Conservation (phyloP, 2,888 invertebrate species). For the Drosophila vallismaia region DNA sequence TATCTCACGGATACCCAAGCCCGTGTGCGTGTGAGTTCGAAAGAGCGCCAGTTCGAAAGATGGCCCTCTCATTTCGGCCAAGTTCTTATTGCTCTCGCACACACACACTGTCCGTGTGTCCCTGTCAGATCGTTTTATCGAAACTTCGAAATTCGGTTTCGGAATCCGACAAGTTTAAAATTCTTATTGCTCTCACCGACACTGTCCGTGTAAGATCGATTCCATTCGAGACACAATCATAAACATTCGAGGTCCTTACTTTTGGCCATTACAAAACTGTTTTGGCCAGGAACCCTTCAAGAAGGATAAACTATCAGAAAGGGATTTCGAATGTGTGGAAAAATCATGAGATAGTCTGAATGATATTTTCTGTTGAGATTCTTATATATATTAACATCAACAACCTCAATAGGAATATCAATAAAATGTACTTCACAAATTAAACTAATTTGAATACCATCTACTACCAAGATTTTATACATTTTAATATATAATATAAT, state of each 20-base stretch:
- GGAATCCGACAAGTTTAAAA: constrained; percentile 36
- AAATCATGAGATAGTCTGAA: no score
- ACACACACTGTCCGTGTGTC: constrained; percentile 7
- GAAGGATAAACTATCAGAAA: neutral
- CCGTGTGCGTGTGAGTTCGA: constrained; percentile 54
- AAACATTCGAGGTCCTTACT: constrained; percentile 52
- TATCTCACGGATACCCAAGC: constrained; percentile 32
- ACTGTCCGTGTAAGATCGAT: constrained; percentile 63
- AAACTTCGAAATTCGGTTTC: constrained; percentile 29
- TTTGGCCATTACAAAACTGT: constrained; percentile 30
- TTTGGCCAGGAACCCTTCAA: neutral
- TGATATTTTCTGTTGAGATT: no score
- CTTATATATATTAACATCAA: no score
- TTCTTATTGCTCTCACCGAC: constrained; percentile 75
- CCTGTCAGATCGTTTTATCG: constrained; percentile 19
- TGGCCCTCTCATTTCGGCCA: constrained; percentile 17
- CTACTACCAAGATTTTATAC: no score
- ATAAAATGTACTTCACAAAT: neutral
- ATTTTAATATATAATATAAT: no score
- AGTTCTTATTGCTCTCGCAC: constrained; percentile 39
- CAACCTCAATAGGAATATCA: neutral
- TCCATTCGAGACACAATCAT: constrained; percentile 13
- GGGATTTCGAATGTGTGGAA: no score
- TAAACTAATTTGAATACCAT: no score
- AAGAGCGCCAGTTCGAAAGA: constrained; percentile 66